A percentile compares a stretch with the other conserved stretches of the same genome.
phyloP scores from a whole-genome alignment of 2,888 invertebrate species.

The Polyploca ridens region DNA sequence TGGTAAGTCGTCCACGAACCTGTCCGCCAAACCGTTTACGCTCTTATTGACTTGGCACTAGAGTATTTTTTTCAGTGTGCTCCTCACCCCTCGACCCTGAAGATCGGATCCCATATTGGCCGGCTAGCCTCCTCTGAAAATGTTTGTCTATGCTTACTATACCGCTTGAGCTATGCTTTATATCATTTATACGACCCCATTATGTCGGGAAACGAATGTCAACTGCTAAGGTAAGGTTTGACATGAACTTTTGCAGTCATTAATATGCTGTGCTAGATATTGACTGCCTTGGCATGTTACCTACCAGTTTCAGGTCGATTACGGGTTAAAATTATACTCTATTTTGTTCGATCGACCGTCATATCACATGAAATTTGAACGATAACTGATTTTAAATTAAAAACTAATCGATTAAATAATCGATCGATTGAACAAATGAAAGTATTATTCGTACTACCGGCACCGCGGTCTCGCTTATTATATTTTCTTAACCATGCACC shows the following conservation, averaged over 20 bases:
- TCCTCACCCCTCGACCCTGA: slow-evolving; percentile 85
- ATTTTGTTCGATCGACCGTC: background rate
- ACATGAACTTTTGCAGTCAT: slow-evolving; percentile 41
- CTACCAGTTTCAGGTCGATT: slow-evolving; percentile 21
- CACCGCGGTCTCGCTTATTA: slow-evolving; percentile 32
- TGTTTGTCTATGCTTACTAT: slow-evolving; percentile 76
- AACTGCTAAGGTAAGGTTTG: slow-evolving; percentile 32
- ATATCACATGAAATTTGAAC: background rate
- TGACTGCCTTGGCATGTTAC: slow-evolving; percentile 43
- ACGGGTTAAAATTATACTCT: slow-evolving; percentile 27
- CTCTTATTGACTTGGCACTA: slow-evolving; percentile 82
- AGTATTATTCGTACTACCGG: slow-evolving; percentile 10
- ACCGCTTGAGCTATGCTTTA: slow-evolving; percentile 77
- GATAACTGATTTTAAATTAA: background rate
- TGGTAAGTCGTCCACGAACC: slow-evolving; percentile 47
- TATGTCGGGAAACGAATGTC: slow-evolving; percentile 30
- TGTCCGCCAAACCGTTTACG: slow-evolving; percentile 75
- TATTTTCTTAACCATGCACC: slow-evolving; percentile 46
- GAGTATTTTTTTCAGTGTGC: slow-evolving; percentile 84
- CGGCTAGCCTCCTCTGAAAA: slow-evolving; percentile 84
- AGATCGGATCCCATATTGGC: slow-evolving; percentile 76
- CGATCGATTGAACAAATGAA: slow-evolving; percentile 11
- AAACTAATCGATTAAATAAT: background rate
- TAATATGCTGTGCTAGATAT: slow-evolving; percentile 46
- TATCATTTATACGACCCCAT: slow-evolving; percentile 39